Conservation (phyloP, 2,113 vertebrate species). For the Triplophysa rosa region DNA sequence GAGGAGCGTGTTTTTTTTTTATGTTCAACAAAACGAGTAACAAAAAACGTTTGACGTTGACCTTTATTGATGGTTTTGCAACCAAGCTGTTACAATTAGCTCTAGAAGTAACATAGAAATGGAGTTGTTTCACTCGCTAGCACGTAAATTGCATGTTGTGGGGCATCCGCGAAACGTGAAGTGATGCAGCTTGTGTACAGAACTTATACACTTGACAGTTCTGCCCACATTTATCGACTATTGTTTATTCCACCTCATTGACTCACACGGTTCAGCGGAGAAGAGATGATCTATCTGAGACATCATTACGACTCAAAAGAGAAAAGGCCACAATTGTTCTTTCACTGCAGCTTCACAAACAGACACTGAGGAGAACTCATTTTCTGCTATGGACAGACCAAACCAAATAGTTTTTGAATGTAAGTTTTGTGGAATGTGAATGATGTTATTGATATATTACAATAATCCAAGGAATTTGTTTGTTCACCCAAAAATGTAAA, state of each 20-base stretch:
- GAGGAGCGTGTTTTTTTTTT: slow-evolving; percentile 19
- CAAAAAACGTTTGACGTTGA: neutral
- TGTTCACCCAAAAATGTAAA: neutral
- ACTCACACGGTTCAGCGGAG: neutral
- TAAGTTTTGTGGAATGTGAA: slow-evolving; percentile 32
- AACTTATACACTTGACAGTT: neutral
- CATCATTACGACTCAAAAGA: neutral
- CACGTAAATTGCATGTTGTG: slow-evolving; percentile 28
- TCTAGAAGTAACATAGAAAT: neutral
- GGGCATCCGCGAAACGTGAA: neutral
- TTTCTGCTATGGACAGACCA: neutral
- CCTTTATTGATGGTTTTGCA: neutral
- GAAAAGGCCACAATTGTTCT: neutral
- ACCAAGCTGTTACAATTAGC: neutral
- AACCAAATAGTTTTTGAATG: slow-evolving; percentile 30
- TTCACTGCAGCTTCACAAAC: neutral
- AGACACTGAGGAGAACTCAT: neutral
- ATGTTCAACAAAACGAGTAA: too few species aligned
- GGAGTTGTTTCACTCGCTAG: neutral
- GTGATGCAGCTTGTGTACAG: slow-evolving; percentile 1
- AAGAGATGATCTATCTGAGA: neutral
- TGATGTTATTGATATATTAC: slow-evolving; percentile 27
- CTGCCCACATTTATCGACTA: neutral
- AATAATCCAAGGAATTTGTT: neutral
- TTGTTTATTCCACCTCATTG: slow-evolving; percentile 10